These are phyloP conservation scores for Anser brachyrhynchus DNA, from an alignment of 2,113 vertebrate species.

Conservation along the genomic window DNA sequence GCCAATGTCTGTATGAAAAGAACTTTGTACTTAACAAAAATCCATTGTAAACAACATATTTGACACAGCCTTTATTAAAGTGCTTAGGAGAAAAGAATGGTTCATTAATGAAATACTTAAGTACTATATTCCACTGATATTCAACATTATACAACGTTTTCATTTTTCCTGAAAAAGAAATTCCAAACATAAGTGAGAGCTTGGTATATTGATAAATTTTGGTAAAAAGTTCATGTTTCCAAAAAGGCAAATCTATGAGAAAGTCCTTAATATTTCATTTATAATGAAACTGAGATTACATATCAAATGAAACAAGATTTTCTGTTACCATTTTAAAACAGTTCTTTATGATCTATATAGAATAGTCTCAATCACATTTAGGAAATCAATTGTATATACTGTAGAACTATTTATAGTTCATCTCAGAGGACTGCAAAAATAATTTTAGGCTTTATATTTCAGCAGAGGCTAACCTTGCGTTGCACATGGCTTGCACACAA, in stretches of 20 bases:
- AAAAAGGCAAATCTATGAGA: background rate
- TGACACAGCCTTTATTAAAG: constrained; percentile 6
- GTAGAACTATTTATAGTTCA: background rate
- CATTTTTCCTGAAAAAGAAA: constrained; percentile 21
- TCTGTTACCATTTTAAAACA: background rate
- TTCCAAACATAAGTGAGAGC: background rate
- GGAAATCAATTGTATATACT: background rate
- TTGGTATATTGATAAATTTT: background rate
- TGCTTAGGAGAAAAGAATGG: constrained; percentile 8
- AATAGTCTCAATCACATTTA: background rate
- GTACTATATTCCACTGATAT: background rate
- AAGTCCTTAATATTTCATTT: background rate
- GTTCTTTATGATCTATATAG: background rate
- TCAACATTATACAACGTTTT: background rate
- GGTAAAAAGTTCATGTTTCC: background rate
- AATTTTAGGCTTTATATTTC: background rate
- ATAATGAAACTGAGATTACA: background rate
- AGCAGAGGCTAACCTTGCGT: background rate
- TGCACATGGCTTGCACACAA: background rate
- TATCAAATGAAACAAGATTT: background rate
- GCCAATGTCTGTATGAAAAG: constrained; percentile 40
- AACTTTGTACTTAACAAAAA: constrained; percentile 30
- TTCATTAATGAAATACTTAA: background rate
- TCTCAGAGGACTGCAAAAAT: background rate
- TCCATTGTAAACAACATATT: constrained; percentile 1